Percentiles rank a stretch among this genome's conserved stretches.
These are phyloP conservation scores for Diplolepis rosae DNA, from an alignment of 2,888 invertebrate genomes.

Conservation along the genomic window DNA sequence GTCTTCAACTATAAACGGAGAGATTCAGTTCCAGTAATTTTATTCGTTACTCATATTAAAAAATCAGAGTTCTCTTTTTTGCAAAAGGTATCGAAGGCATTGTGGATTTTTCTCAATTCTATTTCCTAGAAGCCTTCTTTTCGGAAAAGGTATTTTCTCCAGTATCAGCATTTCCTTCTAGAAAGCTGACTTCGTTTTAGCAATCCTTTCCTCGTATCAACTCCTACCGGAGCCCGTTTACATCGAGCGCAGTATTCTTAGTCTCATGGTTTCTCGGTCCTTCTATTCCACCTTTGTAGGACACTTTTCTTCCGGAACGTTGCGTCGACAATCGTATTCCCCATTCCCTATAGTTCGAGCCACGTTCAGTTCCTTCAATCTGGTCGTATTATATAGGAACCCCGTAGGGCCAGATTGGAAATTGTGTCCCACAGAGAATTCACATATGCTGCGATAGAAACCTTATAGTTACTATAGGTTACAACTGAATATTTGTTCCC, in stretches of 20 bases:
- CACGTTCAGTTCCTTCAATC: slow-evolving; percentile 66
- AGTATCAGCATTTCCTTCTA: slow-evolving; percentile 25
- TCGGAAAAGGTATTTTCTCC: neutral
- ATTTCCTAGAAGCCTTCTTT: slow-evolving; percentile 1
- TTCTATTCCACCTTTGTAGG: slow-evolving; percentile 61
- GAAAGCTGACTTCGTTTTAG: slow-evolving; percentile 28
- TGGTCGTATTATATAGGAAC: slow-evolving; percentile 61
- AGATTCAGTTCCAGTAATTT: slow-evolving; percentile 18
- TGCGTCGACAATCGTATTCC: slow-evolving; percentile 70
- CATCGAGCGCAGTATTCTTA: slow-evolving; percentile 7
- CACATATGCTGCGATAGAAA: neutral
- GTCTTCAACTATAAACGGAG: neutral
- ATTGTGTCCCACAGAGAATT: slow-evolving; percentile 34
- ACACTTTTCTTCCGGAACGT: slow-evolving; percentile 70
- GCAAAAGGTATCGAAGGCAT: neutral
- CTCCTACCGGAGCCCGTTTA: slow-evolving; percentile 12
- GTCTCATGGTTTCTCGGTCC: slow-evolving; percentile 46
- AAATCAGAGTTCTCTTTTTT: slow-evolving; percentile 16
- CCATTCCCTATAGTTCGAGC: slow-evolving; percentile 56
- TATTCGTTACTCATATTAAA: slow-evolving; percentile 7
- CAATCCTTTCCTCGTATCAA: slow-evolving; percentile 25
- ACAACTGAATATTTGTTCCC: too few relatives aligned
- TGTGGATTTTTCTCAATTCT: slow-evolving; percentile 13
- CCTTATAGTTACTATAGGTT: neutral
- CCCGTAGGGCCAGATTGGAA: slow-evolving; percentile 44